phyloP scores from a whole-genome alignment of 1,140 invertebrate genomes.

The Rhagoletis zephyria region DNA sequence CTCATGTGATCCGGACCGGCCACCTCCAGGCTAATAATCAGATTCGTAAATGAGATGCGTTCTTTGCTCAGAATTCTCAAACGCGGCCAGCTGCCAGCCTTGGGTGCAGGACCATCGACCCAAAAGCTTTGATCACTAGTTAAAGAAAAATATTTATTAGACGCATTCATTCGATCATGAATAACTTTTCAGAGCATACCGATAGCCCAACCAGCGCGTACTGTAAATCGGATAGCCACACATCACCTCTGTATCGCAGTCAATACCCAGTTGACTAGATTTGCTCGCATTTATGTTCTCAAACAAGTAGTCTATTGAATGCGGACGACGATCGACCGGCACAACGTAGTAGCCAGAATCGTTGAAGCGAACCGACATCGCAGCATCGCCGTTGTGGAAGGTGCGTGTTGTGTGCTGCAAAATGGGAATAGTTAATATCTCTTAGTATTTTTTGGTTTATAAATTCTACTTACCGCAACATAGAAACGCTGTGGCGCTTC shows the following conservation, averaged over 20 bases:
- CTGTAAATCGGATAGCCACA: slow-evolving; percentile 71
- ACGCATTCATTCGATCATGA: neutral
- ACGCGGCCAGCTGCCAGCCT: slow-evolving; percentile 59
- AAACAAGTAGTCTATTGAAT: slow-evolving; percentile 77
- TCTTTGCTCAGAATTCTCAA: slow-evolving; percentile 64
- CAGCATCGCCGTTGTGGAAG: slow-evolving; percentile 76
- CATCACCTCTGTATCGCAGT: slow-evolving; percentile 65
- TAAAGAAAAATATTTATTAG: no score
- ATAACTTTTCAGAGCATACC: slow-evolving; percentile 58
- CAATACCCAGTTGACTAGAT: slow-evolving; percentile 53
- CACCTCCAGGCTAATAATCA: slow-evolving; percentile 67
- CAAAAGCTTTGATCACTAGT: slow-evolving; percentile 67
- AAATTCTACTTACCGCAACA: slow-evolving; percentile 76
- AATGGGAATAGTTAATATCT: neutral
- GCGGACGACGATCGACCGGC: slow-evolving; percentile 79
- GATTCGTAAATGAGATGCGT: slow-evolving; percentile 59
- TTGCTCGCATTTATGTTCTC: slow-evolving; percentile 64
- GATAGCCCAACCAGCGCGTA: slow-evolving; percentile 65
- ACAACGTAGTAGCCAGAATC: slow-evolving; percentile 81
- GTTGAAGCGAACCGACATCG: slow-evolving; percentile 74
- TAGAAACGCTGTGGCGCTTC: slow-evolving; percentile 81
- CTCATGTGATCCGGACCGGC: slow-evolving; percentile 82
- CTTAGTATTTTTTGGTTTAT: no score
- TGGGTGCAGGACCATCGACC: slow-evolving; percentile 64
- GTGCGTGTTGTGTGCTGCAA: slow-evolving; percentile 77